A percentile compares a stretch with the other conserved stretches of the same genome.
These are phyloP conservation scores for Fregetta grallaria DNA, from an alignment of 2,113 vertebrate species.

Conservation along the genomic window DNA sequence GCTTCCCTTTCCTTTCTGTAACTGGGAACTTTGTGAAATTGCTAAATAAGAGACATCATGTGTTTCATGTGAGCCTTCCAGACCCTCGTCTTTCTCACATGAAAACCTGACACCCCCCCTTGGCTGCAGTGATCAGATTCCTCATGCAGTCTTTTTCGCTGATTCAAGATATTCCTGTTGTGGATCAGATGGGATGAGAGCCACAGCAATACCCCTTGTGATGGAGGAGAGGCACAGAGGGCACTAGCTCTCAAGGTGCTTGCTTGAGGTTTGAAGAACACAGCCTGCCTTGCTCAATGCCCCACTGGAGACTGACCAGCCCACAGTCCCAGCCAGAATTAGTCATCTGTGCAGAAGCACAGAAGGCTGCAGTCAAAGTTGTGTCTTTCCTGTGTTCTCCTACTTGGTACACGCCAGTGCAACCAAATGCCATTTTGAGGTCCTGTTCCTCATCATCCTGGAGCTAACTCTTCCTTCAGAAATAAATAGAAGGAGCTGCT, in stretches of 20 bases:
- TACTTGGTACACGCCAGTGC: background rate
- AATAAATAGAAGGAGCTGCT: background rate
- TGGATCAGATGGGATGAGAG: background rate
- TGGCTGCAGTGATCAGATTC: background rate
- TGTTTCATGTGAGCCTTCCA: background rate
- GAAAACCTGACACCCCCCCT: background rate
- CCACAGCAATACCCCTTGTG: rapidly evolving
- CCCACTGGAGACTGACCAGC: background rate
- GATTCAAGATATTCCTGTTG: background rate
- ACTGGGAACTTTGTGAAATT: background rate
- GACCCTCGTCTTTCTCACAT: background rate
- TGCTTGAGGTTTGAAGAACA: background rate
- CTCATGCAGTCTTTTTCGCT: background rate
- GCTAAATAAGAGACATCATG: background rate
- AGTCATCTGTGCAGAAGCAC: background rate
- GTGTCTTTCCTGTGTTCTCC: background rate
- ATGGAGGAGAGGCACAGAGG: background rate
- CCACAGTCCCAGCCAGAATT: background rate
- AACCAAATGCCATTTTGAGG: background rate
- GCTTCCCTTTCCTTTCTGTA: background rate
- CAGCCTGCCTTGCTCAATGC: background rate
- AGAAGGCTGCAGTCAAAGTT: background rate
- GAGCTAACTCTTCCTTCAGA: background rate
- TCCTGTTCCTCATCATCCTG: background rate
- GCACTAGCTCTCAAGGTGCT: background rate